phyloP scores from a whole-genome alignment of 1,140 invertebrate species.

The Calycopis cecrops region DNA sequence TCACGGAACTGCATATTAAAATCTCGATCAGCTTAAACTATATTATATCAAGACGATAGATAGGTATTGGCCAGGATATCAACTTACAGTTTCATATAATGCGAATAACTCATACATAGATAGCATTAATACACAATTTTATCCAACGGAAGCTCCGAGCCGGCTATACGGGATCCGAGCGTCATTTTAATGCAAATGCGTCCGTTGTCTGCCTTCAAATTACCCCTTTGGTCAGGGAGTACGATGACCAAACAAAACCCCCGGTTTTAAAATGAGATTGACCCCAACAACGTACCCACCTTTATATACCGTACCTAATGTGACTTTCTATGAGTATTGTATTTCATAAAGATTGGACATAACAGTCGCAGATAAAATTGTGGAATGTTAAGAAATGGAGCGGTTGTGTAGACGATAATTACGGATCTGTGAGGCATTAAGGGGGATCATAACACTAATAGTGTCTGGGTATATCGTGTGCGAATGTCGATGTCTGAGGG shows the following conservation, averaged over 20 bases:
- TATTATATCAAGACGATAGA: too few species aligned
- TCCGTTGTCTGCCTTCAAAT: slow-evolving; percentile 70
- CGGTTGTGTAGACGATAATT: slow-evolving; percentile 60
- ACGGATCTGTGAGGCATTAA: slow-evolving; percentile 41
- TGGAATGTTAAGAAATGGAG: slow-evolving; percentile 42
- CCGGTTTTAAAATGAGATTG: slow-evolving; percentile 55
- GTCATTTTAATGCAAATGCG: slow-evolving; percentile 70
- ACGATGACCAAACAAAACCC: slow-evolving; percentile 62
- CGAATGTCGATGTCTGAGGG: slow-evolving; percentile 19
- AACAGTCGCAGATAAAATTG: slow-evolving; percentile 53
- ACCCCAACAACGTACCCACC: slow-evolving; percentile 40
- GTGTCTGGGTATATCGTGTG: slow-evolving; percentile 41
- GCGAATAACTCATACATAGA: too few species aligned
- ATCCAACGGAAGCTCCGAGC: slow-evolving; percentile 55
- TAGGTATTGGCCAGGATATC: too few species aligned
- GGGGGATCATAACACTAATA: slow-evolving; percentile 34
- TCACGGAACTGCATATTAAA: too few species aligned
- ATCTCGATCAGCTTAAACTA: too few species aligned
- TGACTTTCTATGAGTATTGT: slow-evolving; percentile 34
- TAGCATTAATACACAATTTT: slow-evolving; percentile 26
- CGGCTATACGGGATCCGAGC: slow-evolving; percentile 45
- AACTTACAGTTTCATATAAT: too few species aligned
- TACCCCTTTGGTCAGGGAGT: slow-evolving; percentile 64
- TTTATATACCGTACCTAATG: slow-evolving; percentile 32
- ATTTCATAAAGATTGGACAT: slow-evolving; percentile 62